phyloP scores from a whole-genome alignment of 2,113 vertebrate species.

The Solea solea region DNA sequence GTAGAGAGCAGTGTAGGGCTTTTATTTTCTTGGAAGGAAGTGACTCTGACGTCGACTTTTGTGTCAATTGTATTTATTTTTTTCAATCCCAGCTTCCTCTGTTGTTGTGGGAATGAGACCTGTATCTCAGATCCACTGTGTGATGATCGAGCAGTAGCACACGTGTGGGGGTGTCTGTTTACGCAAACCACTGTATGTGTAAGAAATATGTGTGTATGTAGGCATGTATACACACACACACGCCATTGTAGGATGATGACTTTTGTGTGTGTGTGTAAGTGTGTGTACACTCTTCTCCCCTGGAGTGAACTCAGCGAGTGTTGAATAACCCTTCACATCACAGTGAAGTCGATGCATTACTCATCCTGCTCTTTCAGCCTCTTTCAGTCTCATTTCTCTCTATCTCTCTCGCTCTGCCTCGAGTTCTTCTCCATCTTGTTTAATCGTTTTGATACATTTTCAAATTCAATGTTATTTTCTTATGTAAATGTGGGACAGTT shows the following conservation, averaged over 20 bases:
- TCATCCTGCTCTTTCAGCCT: slow-evolving; percentile 20
- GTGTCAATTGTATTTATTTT: too few species aligned
- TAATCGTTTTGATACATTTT: neutral
- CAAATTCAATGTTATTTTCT: neutral
- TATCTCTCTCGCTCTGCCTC: neutral
- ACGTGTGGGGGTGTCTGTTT: slow-evolving; percentile 3
- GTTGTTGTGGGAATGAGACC: too few species aligned
- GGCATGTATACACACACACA: too few species aligned
- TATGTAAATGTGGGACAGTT: too few species aligned
- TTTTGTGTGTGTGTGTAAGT: neutral
- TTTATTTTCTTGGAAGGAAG: too few species aligned
- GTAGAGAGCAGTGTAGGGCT: neutral
- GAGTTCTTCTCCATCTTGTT: neutral
- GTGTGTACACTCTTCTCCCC: neutral
- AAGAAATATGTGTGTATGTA: neutral
- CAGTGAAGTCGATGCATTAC: slow-evolving; percentile 27
- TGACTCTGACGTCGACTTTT: too few species aligned
- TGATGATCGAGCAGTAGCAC: neutral
- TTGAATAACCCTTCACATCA: slow-evolving; percentile 30
- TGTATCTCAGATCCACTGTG: too few species aligned
- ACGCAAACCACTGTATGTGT: slow-evolving; percentile 19
- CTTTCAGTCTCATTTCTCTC: neutral
- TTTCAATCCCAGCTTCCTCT: too few species aligned
- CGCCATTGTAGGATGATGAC: too few species aligned
- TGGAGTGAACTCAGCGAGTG: slow-evolving; percentile 34